phyloP scores from a whole-genome alignment of 2,113 vertebrate species.

The Tachysurus vachellii region DNA sequence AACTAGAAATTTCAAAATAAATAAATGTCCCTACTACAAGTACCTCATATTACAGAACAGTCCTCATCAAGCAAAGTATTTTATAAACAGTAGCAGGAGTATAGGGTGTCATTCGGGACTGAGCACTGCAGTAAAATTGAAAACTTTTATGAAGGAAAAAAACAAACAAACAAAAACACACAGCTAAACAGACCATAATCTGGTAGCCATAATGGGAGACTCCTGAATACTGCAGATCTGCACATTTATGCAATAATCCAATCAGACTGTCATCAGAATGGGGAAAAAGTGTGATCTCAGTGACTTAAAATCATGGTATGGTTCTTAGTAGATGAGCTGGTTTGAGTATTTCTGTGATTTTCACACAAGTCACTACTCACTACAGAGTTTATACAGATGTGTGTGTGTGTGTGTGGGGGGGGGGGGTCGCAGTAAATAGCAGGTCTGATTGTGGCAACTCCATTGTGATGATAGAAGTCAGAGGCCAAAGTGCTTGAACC shows the following conservation, averaged over 20 bases:
- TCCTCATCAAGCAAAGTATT: neutral
- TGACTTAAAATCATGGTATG: neutral
- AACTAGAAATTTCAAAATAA: neutral
- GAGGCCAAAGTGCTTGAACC: neutral
- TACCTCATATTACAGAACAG: too few species aligned
- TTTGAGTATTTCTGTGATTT: neutral
- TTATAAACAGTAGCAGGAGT: neutral
- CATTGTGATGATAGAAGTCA: neutral
- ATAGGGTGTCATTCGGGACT: neutral
- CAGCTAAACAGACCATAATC: neutral
- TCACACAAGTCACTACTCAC: neutral
- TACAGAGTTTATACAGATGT: too few species aligned
- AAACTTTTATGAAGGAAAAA: neutral
- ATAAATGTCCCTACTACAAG: neutral
- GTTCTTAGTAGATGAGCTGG: neutral
- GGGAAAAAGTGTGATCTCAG: neutral
- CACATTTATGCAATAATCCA: neutral
- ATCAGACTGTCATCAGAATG: constrained; percentile 1
- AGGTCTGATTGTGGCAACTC: neutral
- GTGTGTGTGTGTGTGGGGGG: too few species aligned
- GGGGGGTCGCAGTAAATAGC: neutral
- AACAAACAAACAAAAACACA: too few species aligned
- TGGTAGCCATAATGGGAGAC: neutral
- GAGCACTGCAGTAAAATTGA: neutral
- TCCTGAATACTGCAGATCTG: neutral